These are phyloP conservation scores for Sinhomidia bicolor DNA, from an alignment of 2,888 invertebrate genomes.

Conservation along the genomic window DNA sequence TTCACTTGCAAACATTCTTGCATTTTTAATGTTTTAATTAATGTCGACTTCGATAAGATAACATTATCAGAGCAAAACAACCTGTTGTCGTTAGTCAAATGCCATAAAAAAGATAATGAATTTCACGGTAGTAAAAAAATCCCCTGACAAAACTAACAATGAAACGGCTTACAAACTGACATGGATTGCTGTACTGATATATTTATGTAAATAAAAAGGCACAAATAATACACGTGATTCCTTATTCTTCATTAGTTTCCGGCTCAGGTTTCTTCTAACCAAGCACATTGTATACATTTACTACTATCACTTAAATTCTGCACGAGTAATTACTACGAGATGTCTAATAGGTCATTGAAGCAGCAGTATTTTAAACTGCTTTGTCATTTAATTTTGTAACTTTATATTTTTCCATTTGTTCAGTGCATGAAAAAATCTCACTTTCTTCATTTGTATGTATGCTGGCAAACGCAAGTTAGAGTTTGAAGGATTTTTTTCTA, in stretches of 20 bases:
- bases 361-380: neutral
- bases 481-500: no score
- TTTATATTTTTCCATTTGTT: neutral
- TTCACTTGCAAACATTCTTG: neutral
- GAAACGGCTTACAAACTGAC: neutral
- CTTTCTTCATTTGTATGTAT: slow-evolving; percentile 25
- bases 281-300: no score
- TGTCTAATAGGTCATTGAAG: neutral
- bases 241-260: neutral
- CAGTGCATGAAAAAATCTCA: neutral
- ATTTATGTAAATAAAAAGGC: neutral
- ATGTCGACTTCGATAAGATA: neutral
- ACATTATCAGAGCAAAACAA: neutral
- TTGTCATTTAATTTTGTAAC: neutral
- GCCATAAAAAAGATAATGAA: neutral
- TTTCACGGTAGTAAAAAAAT: neutral
- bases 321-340: neutral
- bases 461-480: no score
- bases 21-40: neutral
- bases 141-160: no score
- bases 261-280: neutral
- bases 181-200: no score
- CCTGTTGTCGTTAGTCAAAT: neutral
- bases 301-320: no score
- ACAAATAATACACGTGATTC: neutral